A percentile compares a stretch with the other conserved stretches of the same genome.
Conservation (phyloP, 2,113 vertebrate species). For the Himantopus leucocephalus region DNA sequence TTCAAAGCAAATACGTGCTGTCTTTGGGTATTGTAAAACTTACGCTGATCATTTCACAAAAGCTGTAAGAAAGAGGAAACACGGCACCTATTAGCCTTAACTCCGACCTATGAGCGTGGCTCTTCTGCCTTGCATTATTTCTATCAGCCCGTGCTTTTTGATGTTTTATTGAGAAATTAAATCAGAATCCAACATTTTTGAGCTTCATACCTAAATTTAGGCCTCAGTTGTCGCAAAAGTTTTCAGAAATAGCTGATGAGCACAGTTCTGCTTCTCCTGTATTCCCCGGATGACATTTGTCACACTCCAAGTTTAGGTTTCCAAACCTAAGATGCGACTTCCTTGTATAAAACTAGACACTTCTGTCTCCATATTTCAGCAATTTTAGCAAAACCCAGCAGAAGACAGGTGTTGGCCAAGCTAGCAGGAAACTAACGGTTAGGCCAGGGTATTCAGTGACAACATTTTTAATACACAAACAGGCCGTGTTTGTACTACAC, state of each 20-base stretch:
- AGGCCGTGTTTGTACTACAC: neutral
- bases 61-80: neutral
- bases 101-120: neutral
- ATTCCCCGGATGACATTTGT: neutral
- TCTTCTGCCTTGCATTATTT: neutral
- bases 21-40: neutral
- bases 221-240: neutral
- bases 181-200: neutral
- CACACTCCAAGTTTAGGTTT: neutral
- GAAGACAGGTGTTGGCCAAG: neutral
- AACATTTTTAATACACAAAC: neutral
- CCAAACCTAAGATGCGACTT: neutral
- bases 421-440: neutral
- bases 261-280: neutral
- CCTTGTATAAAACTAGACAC: neutral
- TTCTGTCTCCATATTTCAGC: neutral
- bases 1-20: neutral
- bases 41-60: neutral
- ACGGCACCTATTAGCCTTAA: neutral
- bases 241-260: neutral
- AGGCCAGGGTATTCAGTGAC: neutral
- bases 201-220: neutral
- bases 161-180: neutral
- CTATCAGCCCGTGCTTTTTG: neutral
- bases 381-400: neutral